phyloP scores from a whole-genome alignment of 2,113 vertebrate species.

The Dipodomys stephensi region DNA sequence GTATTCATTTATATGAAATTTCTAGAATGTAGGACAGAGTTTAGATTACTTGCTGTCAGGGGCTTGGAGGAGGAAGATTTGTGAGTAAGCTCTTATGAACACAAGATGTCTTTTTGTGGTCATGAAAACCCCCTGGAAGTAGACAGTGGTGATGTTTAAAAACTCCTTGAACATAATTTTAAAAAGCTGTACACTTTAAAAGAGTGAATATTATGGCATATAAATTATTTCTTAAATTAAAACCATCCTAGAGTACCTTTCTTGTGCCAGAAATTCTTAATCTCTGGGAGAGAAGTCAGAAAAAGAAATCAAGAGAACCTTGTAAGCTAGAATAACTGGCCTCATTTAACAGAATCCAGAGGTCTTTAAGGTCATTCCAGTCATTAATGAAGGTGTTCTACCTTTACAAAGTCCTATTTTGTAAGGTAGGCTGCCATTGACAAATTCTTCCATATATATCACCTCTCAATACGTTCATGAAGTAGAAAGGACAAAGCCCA shows the following conservation, averaged over 20 bases:
- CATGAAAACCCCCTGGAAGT: constrained; percentile 45
- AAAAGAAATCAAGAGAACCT: constrained; percentile 42
- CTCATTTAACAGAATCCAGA: constrained; percentile 44
- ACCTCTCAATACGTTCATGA: neutral
- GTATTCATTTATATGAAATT: constrained; percentile 12
- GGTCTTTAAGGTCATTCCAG: neutral
- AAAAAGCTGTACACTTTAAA: constrained; percentile 19
- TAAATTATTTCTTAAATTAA: neutral
- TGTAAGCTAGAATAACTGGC: constrained; percentile 38
- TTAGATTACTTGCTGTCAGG: neutral
- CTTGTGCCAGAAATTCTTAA: constrained; percentile 38
- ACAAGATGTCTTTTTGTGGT: constrained; percentile 25
- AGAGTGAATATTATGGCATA: neutral
- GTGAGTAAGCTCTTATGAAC: neutral
- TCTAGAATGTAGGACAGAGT: constrained; percentile 8
- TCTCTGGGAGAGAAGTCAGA: constrained; percentile 36
- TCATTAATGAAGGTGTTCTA: constrained; percentile 5
- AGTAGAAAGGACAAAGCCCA: constrained; percentile 3
- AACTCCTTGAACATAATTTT: constrained; percentile 23
- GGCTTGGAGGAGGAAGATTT: neutral
- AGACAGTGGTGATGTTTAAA: constrained; percentile 34
- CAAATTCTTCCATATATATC: neutral
- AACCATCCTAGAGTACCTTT: neutral
- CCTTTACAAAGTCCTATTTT: constrained; percentile 2
- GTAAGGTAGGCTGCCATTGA: constrained; percentile 2